Conservation (phyloP, 2,888 invertebrate species). For the Nephrotoma guestfalica region DNA sequence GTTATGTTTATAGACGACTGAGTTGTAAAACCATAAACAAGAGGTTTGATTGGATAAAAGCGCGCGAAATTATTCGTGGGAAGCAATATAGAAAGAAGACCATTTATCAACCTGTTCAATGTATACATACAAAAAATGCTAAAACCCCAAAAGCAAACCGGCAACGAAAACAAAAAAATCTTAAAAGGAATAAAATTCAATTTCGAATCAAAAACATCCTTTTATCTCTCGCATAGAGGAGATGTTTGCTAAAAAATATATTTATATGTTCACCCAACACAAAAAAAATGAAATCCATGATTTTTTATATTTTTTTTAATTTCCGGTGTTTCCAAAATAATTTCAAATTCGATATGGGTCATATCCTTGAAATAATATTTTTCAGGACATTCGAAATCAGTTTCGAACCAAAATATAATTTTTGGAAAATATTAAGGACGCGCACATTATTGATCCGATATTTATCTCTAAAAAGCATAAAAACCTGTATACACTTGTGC, state of each 20-base stretch:
- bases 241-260: neutral
- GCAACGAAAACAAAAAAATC: neutral
- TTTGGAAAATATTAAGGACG: neutral
- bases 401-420: neutral
- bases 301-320: neutral
- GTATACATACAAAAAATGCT: neutral
- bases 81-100: neutral
- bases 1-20: no score
- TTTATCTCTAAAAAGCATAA: neutral
- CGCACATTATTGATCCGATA: neutral
- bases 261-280: neutral
- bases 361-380: neutral
- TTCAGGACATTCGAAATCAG: neutral
- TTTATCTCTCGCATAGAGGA: neutral
- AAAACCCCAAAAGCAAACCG: neutral
- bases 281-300: neutral
- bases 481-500: neutral
- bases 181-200: neutral
- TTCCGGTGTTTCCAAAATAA: neutral
- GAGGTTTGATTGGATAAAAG: neutral
- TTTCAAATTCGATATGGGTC: neutral
- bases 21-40: no score
- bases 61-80: neutral
- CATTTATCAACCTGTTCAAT: neutral
- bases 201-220: neutral